Evolutionary conservation across 37 sponge, comb jelly and placozoan species (phyloP).

Genomic region (Halichondria panicea): DNA sequence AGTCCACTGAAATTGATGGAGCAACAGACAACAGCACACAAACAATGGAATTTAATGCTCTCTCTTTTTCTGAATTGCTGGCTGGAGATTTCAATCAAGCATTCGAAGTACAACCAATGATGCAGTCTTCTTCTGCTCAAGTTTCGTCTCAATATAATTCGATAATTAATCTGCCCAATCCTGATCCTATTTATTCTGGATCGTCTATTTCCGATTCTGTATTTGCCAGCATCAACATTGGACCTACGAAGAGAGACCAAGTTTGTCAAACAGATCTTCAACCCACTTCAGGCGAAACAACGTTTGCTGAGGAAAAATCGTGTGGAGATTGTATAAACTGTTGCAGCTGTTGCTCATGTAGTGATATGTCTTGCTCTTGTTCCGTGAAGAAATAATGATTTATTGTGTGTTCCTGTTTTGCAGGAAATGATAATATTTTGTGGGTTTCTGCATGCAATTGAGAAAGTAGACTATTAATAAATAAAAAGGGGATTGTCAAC

Average conservation of each 20-base stretch:
- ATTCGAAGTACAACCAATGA: no score
- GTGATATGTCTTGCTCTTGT: neutral
- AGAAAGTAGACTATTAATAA: neutral
- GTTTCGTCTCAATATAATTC: no score
- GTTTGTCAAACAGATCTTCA: slow-evolving; percentile 31
- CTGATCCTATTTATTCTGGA: no score
- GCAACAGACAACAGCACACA: neutral
- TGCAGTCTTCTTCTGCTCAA: no score
- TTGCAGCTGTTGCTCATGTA: slow-evolving; percentile 31
- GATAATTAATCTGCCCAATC: no score
- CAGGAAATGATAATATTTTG: neutral
- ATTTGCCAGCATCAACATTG: no score
- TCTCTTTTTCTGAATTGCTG: no score
- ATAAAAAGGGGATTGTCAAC: no score
- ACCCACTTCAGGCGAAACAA: neutral
- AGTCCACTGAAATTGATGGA: neutral
- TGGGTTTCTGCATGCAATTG: neutral
- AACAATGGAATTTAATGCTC: no score
- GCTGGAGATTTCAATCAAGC: no score
- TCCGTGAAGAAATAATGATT: neutral
- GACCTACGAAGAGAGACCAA: slow-evolving; percentile 39
- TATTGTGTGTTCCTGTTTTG: neutral
- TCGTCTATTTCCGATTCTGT: no score
- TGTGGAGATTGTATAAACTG: neutral
- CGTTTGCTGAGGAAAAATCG: no score